Evolutionary conservation across 2,113 vertebrate species (phyloP).

Genomic region (Atlantisia rogersi): DNA sequence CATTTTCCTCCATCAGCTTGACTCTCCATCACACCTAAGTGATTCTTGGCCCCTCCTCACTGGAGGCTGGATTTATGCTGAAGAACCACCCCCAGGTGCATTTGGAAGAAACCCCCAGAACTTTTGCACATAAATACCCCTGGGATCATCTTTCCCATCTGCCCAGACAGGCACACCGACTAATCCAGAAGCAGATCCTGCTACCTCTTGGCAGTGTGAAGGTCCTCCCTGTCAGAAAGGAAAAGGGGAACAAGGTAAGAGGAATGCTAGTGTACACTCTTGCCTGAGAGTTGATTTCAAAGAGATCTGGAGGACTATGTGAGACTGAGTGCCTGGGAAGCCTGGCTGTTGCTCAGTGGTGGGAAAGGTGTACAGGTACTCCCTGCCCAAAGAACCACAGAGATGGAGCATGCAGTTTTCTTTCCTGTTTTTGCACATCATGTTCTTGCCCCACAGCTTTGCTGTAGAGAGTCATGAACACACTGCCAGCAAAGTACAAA

Average conservation of each 20-base stretch:
- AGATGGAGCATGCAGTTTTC: not conserved
- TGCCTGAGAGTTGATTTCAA: not conserved
- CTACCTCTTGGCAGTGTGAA: not conserved
- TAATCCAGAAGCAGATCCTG: not conserved
- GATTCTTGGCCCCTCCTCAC: not conserved
- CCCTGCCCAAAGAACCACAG: not conserved
- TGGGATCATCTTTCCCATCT: not conserved
- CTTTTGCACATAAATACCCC: not conserved
- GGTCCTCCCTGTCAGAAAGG: accelerated
- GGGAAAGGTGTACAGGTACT: not conserved
- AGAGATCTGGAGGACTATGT: accelerated
- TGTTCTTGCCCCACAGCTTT: not conserved
- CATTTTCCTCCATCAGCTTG: not conserved
- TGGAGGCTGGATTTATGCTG: not conserved
- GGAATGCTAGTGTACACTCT: too few relatives aligned
- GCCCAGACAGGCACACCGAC: accelerated
- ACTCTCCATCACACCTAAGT: not conserved
- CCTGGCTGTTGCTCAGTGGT: not conserved
- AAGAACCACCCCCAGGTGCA: not conserved
- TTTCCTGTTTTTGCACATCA: not conserved
- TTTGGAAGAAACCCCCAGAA: not conserved
- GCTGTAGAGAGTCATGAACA: not conserved
- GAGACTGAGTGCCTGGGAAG: not conserved
- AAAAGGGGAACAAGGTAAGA: not conserved
- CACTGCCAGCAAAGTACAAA: not conserved